Conservation (phyloP, 2,888 invertebrate species). For the Tigriopus californicus region DNA sequence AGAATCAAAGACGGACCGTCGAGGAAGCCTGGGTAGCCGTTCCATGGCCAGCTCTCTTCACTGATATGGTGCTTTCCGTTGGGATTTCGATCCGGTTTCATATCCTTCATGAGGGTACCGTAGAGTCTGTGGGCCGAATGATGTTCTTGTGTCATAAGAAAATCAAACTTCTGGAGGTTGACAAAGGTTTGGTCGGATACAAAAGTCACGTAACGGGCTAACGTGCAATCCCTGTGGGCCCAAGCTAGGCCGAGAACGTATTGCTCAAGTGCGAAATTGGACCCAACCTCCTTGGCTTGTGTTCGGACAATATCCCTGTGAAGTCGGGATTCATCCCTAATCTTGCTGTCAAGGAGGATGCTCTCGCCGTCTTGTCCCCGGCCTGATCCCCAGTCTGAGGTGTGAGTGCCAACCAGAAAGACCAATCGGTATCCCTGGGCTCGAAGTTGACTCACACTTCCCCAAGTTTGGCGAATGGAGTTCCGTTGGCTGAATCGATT, state of each 20-base stretch:
- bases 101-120: background rate
- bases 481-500: too few relatives aligned
- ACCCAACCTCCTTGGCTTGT: background rate
- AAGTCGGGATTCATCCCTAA: too few relatives aligned
- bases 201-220: background rate
- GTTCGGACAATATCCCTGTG: background rate
- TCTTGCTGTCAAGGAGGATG: too few relatives aligned
- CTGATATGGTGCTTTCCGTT: background rate
- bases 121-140: background rate
- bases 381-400: too few relatives aligned
- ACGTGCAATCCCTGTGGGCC: background rate
- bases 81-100: background rate
- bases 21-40: background rate
- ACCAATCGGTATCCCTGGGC: too few relatives aligned
- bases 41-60: background rate
- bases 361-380: too few relatives aligned
- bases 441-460: too few relatives aligned
- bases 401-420: too few relatives aligned
- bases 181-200: background rate
- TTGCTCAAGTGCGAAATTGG: background rate
- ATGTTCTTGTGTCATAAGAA: background rate
- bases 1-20: background rate
- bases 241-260: background rate
- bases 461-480: too few relatives aligned
- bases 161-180: background rate